Base-by-base conservation (phyloP, 2,888 invertebrate genomes). In the Nowickia ferox region DNA sequence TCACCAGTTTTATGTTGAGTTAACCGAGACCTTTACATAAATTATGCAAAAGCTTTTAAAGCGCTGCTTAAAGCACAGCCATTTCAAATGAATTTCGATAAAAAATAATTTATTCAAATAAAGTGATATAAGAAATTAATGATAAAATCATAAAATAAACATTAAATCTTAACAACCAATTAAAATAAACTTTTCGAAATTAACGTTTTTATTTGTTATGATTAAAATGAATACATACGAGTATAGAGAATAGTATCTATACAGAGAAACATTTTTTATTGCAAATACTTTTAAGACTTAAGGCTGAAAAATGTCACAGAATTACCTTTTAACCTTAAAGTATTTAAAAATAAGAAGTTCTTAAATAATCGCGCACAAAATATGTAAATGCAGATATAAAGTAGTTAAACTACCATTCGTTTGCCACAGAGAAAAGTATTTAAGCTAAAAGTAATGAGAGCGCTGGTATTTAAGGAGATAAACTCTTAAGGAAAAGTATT, bases 41-140 rank as follows among this genome's bases (percentile, higher is more conserved):
- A 74, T 74, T 40, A 74, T 48, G 13, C 13, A 42, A 61, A 74
- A 74, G 61, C 74, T 61, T 63, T 74, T 48, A 74, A 74, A 63
- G 48, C 40, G 57, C 10, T 5, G 9, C 44, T n/a, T 46, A 44
- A 46, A 38, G 17, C 48, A 2, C 2, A 19, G 30, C 30, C 30
- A 30, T 30, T 30, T 30, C 30, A 9, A 22, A 22, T 22, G 30
- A 65, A 46, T 44, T 13, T 59, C 15, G 1, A 9, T 19, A 53
- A 22, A 22, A 22, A 30, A 13, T 17, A 38, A 61, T 51, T 40
- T 38, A 61, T 48, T n/a, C 13, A 76, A 74, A 44, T 30, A 51
- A 55, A 76, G 30, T 42, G 15, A 4, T 22, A 53, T 75, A 42
- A n/a, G 22, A n/a, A 55, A 55, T 46, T 66, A 55, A 76, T 76